Conservation (phyloP, 2,888 invertebrate species). For the Clusia tigrina region DNA sequence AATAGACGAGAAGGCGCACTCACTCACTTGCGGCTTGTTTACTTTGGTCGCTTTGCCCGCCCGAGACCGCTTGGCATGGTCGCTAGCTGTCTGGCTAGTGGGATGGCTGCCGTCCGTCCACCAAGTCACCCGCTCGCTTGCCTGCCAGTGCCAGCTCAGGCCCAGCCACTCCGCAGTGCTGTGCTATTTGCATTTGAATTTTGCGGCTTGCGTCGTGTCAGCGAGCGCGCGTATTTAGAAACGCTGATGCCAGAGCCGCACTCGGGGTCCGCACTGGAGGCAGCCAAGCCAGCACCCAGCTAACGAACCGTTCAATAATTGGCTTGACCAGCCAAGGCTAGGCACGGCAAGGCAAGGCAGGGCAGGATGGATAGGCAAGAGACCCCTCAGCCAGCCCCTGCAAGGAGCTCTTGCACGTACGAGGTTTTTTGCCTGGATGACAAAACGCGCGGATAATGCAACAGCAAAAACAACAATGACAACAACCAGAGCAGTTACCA, state of each 20-base stretch:
- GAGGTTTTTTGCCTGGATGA: neutral
- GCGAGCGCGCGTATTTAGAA: neutral
- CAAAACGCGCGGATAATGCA: neutral
- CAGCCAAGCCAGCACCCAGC: too few relatives aligned
- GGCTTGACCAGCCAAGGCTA: neutral
- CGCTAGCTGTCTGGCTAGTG: too few relatives aligned
- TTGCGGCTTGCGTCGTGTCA: neutral
- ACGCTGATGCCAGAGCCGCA: neutral
- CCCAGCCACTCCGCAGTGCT: neutral
- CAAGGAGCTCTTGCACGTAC: too few relatives aligned
- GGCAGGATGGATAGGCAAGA: neutral
- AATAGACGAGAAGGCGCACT: neutral
- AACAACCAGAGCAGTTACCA: too few relatives aligned
- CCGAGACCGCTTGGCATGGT: constrained; percentile 1
- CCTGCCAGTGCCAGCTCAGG: neutral
- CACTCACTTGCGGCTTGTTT: constrained; percentile 1
- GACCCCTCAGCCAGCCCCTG: neutral
- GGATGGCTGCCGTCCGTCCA: neutral
- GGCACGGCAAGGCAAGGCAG: neutral
- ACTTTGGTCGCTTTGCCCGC: too few relatives aligned
- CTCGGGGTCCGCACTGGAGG: too few relatives aligned
- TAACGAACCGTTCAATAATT: too few relatives aligned
- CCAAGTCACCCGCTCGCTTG: neutral
- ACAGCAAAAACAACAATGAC: too few relatives aligned
- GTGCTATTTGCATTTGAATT: neutral